Conservation (phyloP, 92 coral and sea anemone species). For the Muricea muricata region DNA sequence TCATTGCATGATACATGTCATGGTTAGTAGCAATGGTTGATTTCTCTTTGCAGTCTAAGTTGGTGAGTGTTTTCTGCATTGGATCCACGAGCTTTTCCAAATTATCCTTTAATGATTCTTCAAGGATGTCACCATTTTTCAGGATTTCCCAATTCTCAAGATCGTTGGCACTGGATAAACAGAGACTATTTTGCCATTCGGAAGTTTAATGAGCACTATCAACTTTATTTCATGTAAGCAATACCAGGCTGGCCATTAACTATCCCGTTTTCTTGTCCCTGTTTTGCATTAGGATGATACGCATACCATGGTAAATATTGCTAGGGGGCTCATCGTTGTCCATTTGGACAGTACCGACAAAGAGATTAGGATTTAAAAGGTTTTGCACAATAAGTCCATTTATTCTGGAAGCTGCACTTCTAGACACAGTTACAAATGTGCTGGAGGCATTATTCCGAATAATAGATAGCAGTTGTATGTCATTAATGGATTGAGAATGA, state of each 20-base stretch:
- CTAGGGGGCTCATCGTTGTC: not conserved
- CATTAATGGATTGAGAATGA: not conserved
- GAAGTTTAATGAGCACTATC: not conserved
- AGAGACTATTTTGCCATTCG: not conserved
- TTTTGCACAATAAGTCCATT: not conserved
- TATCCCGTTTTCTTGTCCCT: slow-evolving; percentile 9
- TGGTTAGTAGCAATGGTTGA: not conserved
- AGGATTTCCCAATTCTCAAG: not conserved
- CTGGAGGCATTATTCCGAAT: not conserved
- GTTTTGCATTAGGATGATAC: not conserved
- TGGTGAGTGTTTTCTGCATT: not conserved
- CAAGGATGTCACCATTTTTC: not conserved
- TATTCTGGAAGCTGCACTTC: slow-evolving; percentile 2
- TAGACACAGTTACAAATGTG: slow-evolving; percentile 21
- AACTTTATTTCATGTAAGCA: not conserved
- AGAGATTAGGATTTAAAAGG: not conserved
- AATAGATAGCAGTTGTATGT: not conserved
- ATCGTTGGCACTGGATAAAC: not conserved
- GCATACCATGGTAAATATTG: not conserved
- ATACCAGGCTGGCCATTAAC: slow-evolving; percentile 20
- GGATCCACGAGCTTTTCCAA: not conserved
- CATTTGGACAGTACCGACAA: slow-evolving; percentile 8
- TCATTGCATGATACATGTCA: not conserved
- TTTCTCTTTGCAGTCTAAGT: not conserved
- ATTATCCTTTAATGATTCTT: too few species aligned